Evolutionary conservation across 2,888 invertebrate species (phyloP).

Genomic region (Apodemia zela): DNA sequence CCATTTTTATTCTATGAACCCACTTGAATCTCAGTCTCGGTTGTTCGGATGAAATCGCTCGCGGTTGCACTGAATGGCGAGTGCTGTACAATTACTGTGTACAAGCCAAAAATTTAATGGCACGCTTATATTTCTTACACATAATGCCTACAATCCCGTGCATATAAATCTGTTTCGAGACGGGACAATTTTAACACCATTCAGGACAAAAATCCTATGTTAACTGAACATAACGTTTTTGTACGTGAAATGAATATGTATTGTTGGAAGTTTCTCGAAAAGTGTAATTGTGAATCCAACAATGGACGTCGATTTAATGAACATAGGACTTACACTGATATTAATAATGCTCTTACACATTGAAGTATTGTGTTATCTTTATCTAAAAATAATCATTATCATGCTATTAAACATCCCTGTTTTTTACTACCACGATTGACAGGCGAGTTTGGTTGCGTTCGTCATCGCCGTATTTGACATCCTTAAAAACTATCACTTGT

Average conservation of each 20-base stretch:
- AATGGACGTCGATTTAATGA: neutral
- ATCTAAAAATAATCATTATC: too few species aligned
- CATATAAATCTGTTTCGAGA: slow-evolving; percentile 3
- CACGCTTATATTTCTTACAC: slow-evolving; percentile 14
- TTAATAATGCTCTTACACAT: neutral
- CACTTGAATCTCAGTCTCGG: slow-evolving; percentile 25
- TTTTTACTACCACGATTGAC: too few species aligned
- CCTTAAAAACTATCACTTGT: too few species aligned
- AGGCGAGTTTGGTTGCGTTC: too few species aligned
- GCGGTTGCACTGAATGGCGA: slow-evolving; percentile 22
- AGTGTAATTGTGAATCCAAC: neutral
- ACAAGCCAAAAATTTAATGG: slow-evolving; percentile 20
- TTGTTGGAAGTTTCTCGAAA: neutral
- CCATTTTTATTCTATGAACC: slow-evolving; percentile 23
- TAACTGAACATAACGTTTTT: slow-evolving; percentile 15
- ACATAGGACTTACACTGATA: neutral
- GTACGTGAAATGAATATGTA: slow-evolving; percentile 11
- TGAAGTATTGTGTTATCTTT: too few species aligned
- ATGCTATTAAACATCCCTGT: too few species aligned
- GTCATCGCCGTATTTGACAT: too few species aligned
- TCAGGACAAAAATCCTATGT: slow-evolving; percentile 19
- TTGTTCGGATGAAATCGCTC: slow-evolving; percentile 28
- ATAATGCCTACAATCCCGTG: slow-evolving; percentile 19
- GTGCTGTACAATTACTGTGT: slow-evolving; percentile 19
- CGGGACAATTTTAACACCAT: slow-evolving; percentile 21